Percentiles rank a stretch among this genome's conserved stretches.
Conservation (phyloP, 2,888 invertebrate genomes). For the Polyommatus iphigenia region DNA sequence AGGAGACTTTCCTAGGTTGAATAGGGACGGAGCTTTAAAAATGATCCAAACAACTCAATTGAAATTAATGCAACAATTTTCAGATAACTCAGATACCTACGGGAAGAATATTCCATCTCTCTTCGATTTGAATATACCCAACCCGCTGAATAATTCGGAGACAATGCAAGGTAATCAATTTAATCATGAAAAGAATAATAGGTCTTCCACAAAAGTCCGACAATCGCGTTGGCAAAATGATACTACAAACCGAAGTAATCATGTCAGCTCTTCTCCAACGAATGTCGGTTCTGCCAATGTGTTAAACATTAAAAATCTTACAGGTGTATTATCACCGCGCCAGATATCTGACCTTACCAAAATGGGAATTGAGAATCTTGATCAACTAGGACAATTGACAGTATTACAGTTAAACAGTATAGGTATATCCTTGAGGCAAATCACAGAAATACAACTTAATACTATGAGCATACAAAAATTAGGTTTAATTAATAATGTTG, state of each 20-base stretch:
- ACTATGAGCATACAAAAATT: slow-evolving; percentile 80
- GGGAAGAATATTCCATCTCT: slow-evolving; percentile 69
- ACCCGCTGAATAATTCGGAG: slow-evolving; percentile 59
- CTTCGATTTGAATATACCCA: slow-evolving; percentile 72
- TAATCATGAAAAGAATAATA: slow-evolving; percentile 64
- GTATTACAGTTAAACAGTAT: slow-evolving; percentile 81
- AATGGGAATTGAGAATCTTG: slow-evolving; percentile 82
- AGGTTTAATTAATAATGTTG: slow-evolving; percentile 66
- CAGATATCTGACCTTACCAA: slow-evolving; percentile 81
- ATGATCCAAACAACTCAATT: slow-evolving; percentile 75
- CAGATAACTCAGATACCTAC: slow-evolving; percentile 57
- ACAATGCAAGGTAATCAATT: slow-evolving; percentile 55
- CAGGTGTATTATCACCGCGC: slow-evolving; percentile 76
- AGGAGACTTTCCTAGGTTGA: slow-evolving; percentile 92
- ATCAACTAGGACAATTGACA: slow-evolving; percentile 81
- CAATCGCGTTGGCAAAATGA: slow-evolving; percentile 78
- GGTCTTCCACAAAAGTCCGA: slow-evolving; percentile 70
- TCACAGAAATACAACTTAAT: slow-evolving; percentile 82
- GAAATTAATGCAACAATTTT: slow-evolving; percentile 69
- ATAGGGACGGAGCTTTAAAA: slow-evolving; percentile 86
- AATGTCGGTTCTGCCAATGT: slow-evolving; percentile 59
- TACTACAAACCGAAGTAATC: slow-evolving; percentile 53
- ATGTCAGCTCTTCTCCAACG: slow-evolving; percentile 54
- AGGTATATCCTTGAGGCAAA: slow-evolving; percentile 81
- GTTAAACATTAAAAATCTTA: slow-evolving; percentile 79